phyloP scores from a whole-genome alignment of 2,797 vertebrate species.

The Falco naumanni region DNA sequence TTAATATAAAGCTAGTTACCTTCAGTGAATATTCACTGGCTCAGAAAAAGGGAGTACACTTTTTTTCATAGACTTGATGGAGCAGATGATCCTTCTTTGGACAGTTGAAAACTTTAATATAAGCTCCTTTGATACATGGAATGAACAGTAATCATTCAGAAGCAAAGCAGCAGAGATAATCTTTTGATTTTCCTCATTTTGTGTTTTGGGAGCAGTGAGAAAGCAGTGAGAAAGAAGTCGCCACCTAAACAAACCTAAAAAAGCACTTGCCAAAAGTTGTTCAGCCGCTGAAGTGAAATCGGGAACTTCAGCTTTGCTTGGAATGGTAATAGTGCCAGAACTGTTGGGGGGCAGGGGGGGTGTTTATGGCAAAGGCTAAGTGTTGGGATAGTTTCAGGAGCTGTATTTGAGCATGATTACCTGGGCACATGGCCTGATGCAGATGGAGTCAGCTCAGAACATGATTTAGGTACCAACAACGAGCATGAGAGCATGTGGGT shows the following conservation, averaged over 20 bases:
- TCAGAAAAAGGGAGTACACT: not conserved
- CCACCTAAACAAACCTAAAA: not conserved
- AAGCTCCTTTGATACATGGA: not conserved
- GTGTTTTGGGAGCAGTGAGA: not conserved
- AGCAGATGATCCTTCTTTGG: not conserved
- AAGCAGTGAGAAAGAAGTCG: not conserved
- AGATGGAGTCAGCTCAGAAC: not conserved
- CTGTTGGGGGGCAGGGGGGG: too few relatives aligned
- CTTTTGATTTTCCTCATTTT: not conserved
- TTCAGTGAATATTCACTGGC: not conserved
- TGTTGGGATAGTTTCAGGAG: not conserved
- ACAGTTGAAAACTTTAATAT: not conserved
- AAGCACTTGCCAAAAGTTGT: not conserved
- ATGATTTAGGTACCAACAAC: not conserved
- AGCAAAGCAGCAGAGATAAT: not conserved
- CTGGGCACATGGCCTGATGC: fast-evolving
- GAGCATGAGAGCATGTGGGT: fast-evolving
- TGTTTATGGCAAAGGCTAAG: not conserved
- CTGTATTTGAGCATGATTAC: not conserved
- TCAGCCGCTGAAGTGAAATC: not conserved
- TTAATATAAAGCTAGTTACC: not conserved
- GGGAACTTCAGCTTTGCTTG: not conserved
- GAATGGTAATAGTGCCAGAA: not conserved
- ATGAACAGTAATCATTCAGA: not conserved
- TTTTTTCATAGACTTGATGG: not conserved